Evolutionary conservation across 2,797 vertebrate species (phyloP).

Genomic region (Melanogrammus aeglefinus): DNA sequence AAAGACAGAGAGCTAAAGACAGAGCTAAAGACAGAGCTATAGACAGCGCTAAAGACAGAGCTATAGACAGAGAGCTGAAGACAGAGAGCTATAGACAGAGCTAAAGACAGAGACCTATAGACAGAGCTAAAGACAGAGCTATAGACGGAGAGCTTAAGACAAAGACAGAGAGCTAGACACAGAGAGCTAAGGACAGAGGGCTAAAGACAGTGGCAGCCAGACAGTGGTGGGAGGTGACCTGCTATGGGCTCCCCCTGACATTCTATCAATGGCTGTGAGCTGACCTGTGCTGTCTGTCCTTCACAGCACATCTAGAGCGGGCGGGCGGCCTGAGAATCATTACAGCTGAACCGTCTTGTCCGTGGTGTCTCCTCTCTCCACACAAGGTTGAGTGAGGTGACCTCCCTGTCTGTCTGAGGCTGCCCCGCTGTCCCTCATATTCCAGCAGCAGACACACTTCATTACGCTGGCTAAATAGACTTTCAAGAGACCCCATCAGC

Average conservation of each 20-base stretch:
- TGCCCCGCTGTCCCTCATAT: conserved; percentile 53
- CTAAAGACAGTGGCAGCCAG: too few relatives aligned
- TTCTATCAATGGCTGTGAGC: conserved; percentile 32
- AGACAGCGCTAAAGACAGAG: too few relatives aligned
- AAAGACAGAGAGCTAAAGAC: too few relatives aligned
- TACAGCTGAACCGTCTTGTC: conserved; percentile 51
- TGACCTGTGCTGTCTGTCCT: conserved; percentile 39
- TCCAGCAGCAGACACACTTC: conserved; percentile 62
- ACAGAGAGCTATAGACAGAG: too few relatives aligned
- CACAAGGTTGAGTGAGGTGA: conserved; percentile 57
- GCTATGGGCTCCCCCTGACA: conserved; percentile 20
- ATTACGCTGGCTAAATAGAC: conserved; percentile 70
- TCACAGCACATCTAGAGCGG: conserved; percentile 25
- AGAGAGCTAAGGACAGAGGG: too few relatives aligned
- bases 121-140: too few relatives aligned
- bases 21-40: too few relatives aligned
- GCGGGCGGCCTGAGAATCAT: conserved; percentile 36
- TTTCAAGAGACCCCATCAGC: conserved; percentile 65
- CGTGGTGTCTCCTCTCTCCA: conserved; percentile 37
- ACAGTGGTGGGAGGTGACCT: not conserved
- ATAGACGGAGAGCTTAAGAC: too few relatives aligned
- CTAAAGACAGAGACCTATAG: too few relatives aligned
- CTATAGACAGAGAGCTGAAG: too few relatives aligned
- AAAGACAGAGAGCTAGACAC: too few relatives aligned
- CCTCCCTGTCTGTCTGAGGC: conserved; percentile 53